Percentiles rank a stretch among this genome's conserved stretches.
phyloP scores from a whole-genome alignment of 2,888 invertebrate genomes.

The Stenoptilia bipunctidactyla region DNA sequence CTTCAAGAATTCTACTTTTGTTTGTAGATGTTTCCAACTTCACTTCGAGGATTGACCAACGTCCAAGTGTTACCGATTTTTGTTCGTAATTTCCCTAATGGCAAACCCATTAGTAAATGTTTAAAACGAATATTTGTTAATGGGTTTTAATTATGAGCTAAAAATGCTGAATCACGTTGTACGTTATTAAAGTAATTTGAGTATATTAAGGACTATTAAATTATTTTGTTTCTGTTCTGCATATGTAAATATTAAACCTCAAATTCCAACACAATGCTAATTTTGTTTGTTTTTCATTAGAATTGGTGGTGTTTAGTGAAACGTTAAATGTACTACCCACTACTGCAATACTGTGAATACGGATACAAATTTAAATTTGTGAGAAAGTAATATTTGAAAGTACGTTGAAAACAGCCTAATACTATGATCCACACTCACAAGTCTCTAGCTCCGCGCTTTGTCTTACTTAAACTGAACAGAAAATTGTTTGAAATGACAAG shows the following conservation, averaged over 20 bases:
- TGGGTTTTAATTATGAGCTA: conserved; percentile 18
- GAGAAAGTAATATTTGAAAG: no score
- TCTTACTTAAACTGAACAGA: no score
- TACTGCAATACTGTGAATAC: no score
- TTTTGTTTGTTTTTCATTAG: no score
- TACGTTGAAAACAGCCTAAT: no score
- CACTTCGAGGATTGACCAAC: conserved; percentile 8
- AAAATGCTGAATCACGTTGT: conserved; percentile 4
- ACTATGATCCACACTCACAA: no score
- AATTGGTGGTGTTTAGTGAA: no score
- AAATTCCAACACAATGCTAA: no score
- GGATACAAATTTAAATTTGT: no score
- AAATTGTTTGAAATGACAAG: no score
- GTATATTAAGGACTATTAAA: background rate
- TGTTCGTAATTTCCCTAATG: background rate
- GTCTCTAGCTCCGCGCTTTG: no score
- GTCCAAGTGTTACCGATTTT: conserved; percentile 11
- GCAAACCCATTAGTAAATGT: conserved; percentile 22
- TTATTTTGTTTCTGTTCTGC: background rate
- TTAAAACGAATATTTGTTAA: conserved; percentile 32
- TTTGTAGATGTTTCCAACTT: conserved; percentile 29
- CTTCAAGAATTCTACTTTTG: conserved; percentile 29
- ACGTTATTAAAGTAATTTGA: background rate
- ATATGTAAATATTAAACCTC: background rate
- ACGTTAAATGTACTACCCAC: no score